A percentile compares a stretch with the other conserved stretches of the same genome.
These are phyloP conservation scores for Halcyon smyrnensis DNA, from an alignment of 2,797 vertebrate genomes.

Conservation along the genomic window DNA sequence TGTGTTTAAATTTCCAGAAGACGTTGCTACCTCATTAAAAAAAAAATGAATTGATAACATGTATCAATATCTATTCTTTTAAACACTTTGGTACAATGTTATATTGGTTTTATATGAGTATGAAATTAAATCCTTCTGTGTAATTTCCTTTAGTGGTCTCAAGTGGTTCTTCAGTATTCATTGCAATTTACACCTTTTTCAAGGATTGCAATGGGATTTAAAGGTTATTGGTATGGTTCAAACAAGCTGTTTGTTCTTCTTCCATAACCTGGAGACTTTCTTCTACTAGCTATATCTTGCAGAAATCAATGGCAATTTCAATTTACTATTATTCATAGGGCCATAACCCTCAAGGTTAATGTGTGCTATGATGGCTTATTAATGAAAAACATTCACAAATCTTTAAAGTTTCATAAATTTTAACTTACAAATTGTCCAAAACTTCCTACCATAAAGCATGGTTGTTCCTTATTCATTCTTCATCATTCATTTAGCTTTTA, in stretches of 20 bases:
- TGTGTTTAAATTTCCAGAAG: neutral
- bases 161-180: neutral
- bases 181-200: neutral
- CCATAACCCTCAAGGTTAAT: neutral
- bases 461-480: neutral
- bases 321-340: neutral
- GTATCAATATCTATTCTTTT: neutral
- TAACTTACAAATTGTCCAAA: neutral
- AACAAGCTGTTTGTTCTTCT: neutral
- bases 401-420: constrained; percentile 14
- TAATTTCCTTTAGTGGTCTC: neutral
- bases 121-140: neutral
- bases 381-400: neutral
- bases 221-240: neutral
- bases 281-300: neutral
- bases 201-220: neutral
- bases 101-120: neutral
- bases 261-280: neutral
- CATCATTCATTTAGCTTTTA: neutral
- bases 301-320: constrained; percentile 22
- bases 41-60: neutral
- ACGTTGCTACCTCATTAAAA: neutral
- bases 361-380: neutral
- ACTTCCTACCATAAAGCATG: neutral
- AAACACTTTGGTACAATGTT: neutral